Conservation (phyloP, 2,797 vertebrate genomes). For the Hemibagrus guttatus region DNA sequence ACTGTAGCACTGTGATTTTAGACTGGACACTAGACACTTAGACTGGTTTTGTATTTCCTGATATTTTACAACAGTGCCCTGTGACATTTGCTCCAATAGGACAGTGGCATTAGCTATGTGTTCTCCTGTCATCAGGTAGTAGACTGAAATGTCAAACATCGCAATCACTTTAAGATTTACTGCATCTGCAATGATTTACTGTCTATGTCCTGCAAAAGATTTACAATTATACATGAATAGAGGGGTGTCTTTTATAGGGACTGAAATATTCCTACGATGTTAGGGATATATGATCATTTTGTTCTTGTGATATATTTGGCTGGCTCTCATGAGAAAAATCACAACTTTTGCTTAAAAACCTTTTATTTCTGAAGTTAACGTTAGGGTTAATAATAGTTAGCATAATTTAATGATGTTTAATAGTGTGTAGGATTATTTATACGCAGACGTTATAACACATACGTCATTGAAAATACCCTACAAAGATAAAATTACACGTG, state of each 20-base stretch:
- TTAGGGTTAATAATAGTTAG: background rate
- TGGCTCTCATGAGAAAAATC: background rate
- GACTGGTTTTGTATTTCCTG: conserved; percentile 7
- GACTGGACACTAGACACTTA: background rate
- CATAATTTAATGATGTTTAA: background rate
- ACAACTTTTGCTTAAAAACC: background rate
- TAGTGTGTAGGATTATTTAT: background rate
- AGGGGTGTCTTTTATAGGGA: too few relatives aligned
- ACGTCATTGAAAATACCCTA: background rate
- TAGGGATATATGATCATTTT: background rate
- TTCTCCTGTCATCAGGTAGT: conserved; percentile 31
- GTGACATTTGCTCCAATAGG: conserved; percentile 44
- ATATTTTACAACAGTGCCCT: conserved; percentile 30
- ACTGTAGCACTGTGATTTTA: background rate
- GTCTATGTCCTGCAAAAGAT: background rate
- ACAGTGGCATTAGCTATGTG: conserved; percentile 28
- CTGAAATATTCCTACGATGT: background rate
- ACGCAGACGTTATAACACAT: background rate
- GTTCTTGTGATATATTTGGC: background rate
- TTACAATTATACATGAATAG: conserved; percentile 11
- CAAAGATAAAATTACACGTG: background rate
- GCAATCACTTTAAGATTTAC: conserved; percentile 22
- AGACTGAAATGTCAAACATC: conserved; percentile 44
- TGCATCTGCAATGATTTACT: conserved; percentile 18
- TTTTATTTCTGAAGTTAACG: background rate